Conservation (phyloP, 2,113 vertebrate genomes). For the Tychaedon coryphoeus region DNA sequence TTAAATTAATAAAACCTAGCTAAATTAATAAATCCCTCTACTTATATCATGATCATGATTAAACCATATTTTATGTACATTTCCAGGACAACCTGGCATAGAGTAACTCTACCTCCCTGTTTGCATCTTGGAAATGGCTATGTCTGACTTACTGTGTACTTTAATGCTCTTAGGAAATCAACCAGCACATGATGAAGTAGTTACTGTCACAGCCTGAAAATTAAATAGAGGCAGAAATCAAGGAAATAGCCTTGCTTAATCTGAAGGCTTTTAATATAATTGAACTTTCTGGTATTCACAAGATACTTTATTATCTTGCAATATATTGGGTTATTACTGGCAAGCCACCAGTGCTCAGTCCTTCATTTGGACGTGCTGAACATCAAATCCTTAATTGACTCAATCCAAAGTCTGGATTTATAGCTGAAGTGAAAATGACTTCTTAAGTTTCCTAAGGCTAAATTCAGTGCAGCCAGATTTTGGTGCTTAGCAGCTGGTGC, state of each 20-base stretch:
- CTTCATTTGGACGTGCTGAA: background rate
- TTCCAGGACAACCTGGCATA: background rate
- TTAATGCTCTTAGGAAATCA: background rate
- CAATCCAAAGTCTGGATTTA: background rate
- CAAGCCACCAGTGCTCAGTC: background rate
- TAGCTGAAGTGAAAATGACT: slow-evolving; percentile 14
- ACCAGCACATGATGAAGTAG: background rate
- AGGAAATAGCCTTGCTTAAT: background rate
- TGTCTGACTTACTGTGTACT: background rate
- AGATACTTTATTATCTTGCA: background rate
- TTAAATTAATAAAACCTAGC: background rate
- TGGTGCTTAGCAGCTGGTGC: background rate
- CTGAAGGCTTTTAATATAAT: background rate
- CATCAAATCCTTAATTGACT: background rate
- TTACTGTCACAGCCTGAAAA: background rate
- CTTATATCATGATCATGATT: background rate
- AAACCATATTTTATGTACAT: background rate
- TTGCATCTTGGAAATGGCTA: background rate
- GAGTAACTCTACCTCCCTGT: background rate
- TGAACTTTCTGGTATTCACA: background rate
- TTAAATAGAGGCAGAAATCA: background rate
- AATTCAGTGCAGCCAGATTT: background rate
- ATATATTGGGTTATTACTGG: background rate
- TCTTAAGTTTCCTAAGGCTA: background rate
- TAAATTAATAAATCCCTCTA: background rate